Conservation (phyloP, 2,113 vertebrate species). For the Phocoena sinus region DNA sequence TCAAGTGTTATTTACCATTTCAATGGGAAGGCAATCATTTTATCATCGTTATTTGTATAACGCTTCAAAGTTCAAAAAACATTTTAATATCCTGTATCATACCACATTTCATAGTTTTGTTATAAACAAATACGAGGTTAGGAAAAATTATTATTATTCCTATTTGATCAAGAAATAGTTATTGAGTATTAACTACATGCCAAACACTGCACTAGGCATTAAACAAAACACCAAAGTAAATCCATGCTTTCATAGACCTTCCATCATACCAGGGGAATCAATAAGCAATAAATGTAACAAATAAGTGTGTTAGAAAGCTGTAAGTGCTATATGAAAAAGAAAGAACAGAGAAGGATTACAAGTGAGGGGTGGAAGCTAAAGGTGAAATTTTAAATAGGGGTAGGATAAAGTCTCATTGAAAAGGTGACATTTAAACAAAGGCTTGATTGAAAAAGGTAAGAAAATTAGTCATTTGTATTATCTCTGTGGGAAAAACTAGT, state of each 20-base stretch:
- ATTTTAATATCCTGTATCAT: background rate
- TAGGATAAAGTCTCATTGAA: constrained; percentile 4
- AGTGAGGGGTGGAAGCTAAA: background rate
- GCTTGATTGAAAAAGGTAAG: background rate
- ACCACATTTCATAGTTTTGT: background rate
- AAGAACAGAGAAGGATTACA: background rate
- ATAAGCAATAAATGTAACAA: background rate
- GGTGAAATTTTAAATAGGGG: background rate
- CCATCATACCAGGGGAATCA: background rate
- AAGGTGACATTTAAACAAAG: constrained; percentile 33
- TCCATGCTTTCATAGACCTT: background rate
- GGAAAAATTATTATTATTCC: background rate
- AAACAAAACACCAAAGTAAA: constrained; percentile 42
- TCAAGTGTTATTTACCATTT: constrained; percentile 16
- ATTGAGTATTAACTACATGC: background rate
- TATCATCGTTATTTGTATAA: background rate
- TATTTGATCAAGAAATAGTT: constrained; percentile 22
- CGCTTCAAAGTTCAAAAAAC: background rate
- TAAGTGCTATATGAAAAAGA: background rate
- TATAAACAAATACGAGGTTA: background rate
- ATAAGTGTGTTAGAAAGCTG: background rate
- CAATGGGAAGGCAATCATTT: background rate
- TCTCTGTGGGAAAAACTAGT: background rate
- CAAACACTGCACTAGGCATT: background rate
- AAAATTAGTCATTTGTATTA: constrained; percentile 19